Evolutionary conservation across 2,797 vertebrate genomes (phyloP).

Genomic region (Mormyrus proboscirostris): DNA sequence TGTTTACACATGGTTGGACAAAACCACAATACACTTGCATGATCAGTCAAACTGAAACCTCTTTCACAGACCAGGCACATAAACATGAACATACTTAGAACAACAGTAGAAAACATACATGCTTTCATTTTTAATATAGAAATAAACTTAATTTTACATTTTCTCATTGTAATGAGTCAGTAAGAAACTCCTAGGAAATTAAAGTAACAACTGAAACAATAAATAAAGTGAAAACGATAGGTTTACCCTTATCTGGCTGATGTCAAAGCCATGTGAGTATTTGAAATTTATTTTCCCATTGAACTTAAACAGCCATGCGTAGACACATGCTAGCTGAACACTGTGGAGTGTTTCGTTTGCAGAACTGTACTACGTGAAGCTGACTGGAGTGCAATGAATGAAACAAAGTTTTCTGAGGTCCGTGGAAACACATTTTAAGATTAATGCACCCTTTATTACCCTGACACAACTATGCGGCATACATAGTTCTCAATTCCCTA

Average conservation of each 20-base stretch:
- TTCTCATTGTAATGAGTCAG: constrained; percentile 60
- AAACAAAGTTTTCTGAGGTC: neutral
- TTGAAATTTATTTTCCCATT: constrained; percentile 8
- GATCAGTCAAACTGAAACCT: constrained; percentile 50
- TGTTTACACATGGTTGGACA: constrained; percentile 75
- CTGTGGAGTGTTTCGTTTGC: neutral
- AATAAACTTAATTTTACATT: constrained; percentile 58
- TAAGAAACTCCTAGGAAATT: constrained; percentile 67
- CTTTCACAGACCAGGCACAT: constrained; percentile 76
- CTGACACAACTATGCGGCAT: constrained; percentile 14
- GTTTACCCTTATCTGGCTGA: constrained; percentile 13
- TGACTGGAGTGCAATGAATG: neutral
- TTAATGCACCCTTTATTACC: neutral
- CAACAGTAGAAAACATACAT: constrained; percentile 84
- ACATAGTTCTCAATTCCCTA: constrained; percentile 32
- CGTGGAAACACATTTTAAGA: neutral
- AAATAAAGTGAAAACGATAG: neutral
- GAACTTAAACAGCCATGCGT: constrained; percentile 29
- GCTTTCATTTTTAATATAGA: constrained; percentile 49
- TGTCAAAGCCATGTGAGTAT: neutral
- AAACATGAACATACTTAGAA: constrained; percentile 77
- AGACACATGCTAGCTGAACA: constrained; percentile 19
- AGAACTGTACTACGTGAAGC: constrained; percentile 2
- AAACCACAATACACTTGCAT: constrained; percentile 67
- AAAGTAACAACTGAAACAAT: constrained; percentile 37